A percentile compares a stretch with the other conserved stretches of the same genome.
These are phyloP conservation scores for Caradrina kadenii DNA, from an alignment of 2,888 invertebrate species.

Conservation along the genomic window DNA sequence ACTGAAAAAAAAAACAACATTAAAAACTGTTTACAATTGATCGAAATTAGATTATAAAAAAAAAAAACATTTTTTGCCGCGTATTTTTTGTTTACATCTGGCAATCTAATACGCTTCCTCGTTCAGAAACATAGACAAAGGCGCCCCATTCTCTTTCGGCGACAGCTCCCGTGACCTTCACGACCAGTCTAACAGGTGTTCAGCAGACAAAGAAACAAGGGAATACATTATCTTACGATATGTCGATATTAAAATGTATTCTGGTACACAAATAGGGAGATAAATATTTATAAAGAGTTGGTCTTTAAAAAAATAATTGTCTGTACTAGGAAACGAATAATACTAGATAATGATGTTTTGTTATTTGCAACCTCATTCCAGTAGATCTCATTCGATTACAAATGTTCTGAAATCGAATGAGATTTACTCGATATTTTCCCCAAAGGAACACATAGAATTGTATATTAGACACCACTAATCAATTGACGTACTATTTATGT, in stretches of 20 bases:
- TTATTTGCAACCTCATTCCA: constrained; percentile 25
- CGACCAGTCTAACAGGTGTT: constrained; percentile 48
- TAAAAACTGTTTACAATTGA: background rate
- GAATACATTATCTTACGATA: constrained; percentile 34
- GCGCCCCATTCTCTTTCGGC: constrained; percentile 49
- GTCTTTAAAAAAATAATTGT: constrained; percentile 26
- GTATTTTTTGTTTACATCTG: background rate
- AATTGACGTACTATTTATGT: too few relatives aligned
- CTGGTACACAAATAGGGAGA: constrained; percentile 31
- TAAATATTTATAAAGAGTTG: constrained; percentile 27
- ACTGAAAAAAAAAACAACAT: background rate
- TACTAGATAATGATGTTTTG: constrained; percentile 7
- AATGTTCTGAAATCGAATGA: too few relatives aligned
- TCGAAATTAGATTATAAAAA: background rate
- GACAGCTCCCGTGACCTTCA: constrained; percentile 37
- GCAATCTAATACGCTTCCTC: constrained; percentile 42
- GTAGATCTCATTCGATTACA: background rate
- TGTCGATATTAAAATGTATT: constrained; percentile 19
- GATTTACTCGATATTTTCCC: too few relatives aligned
- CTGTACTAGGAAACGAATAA: constrained; percentile 42
- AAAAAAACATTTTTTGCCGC: background rate
- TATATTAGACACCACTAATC: too few relatives aligned
- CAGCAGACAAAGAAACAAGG: constrained; percentile 46
- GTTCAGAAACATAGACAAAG: constrained; percentile 47
- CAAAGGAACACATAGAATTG: too few relatives aligned